Evolutionary conservation across 2,113 vertebrate genomes (phyloP).

Genomic region (Leptodactylus fuscus): DNA sequence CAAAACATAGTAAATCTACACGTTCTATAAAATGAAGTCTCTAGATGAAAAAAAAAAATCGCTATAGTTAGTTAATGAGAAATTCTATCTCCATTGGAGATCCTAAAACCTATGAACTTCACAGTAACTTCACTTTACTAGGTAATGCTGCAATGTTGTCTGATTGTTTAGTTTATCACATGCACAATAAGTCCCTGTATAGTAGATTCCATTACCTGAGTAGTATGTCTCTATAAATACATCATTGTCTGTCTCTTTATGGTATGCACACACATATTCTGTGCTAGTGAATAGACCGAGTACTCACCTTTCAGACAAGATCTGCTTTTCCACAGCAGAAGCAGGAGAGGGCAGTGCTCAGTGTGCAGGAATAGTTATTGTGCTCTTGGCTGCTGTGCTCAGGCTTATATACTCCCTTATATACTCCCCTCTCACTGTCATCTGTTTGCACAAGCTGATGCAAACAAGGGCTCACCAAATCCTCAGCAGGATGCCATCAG

Average conservation of each 20-base stretch:
- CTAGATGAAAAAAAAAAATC: neutral
- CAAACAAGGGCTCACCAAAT: conserved; percentile 63
- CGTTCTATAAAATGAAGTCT: neutral
- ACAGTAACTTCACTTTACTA: neutral
- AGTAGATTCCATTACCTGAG: neutral
- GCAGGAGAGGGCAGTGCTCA: conserved; percentile 17
- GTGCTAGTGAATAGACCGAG: neutral
- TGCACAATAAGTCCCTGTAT: neutral
- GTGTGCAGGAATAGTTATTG: conserved; percentile 58
- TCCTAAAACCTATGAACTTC: too few relatives aligned
- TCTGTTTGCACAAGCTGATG: conserved; percentile 74
- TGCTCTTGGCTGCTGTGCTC: conserved; percentile 37
- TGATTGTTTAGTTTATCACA: neutral
- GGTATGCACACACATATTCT: neutral
- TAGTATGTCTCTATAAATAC: neutral
- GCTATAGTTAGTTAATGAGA: too few relatives aligned
- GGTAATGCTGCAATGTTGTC: neutral
- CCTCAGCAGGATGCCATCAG: conserved; percentile 58
- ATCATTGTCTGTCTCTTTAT: too few relatives aligned
- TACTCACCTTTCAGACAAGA: conserved; percentile 64
- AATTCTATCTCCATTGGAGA: too few relatives aligned
- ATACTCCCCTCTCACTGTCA: conserved; percentile 66
- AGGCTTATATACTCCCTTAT: conserved; percentile 81
- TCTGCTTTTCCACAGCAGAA: conserved; percentile 37
- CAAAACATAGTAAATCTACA: too few relatives aligned